phyloP scores from a whole-genome alignment of 2,888 invertebrate species.

The Pristionchus exspectatus region DNA sequence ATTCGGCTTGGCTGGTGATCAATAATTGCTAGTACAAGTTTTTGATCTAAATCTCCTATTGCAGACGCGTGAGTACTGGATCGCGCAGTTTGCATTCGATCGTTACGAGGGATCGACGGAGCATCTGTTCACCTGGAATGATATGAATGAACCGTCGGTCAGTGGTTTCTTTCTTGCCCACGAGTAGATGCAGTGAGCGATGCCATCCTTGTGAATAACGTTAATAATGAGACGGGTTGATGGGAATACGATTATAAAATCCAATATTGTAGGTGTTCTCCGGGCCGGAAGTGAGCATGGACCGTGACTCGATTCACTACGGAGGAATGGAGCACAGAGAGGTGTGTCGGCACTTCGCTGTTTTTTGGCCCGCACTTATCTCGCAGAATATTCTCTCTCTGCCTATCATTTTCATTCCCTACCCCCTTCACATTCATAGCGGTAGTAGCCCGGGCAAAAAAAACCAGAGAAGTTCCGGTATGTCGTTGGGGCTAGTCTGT shows the following conservation, averaged over 20 bases:
- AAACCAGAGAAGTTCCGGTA: no score
- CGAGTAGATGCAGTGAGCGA: no score
- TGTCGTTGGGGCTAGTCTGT: no score
- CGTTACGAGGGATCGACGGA: constrained; percentile 83
- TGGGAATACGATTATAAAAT: no score
- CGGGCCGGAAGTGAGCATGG: constrained; percentile 83
- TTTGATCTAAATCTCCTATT: background rate
- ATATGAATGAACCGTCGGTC: constrained; percentile 99
- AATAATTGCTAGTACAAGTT: background rate
- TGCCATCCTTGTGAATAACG: no score
- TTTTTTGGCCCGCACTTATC: no score
- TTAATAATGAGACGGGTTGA: background rate
- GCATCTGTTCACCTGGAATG: constrained; percentile 89
- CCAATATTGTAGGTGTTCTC: constrained; percentile 32
- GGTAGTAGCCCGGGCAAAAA: no score
- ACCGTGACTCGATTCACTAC: constrained; percentile 91
- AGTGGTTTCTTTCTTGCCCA: background rate
- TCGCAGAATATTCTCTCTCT: no score
- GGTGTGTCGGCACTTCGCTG: background rate
- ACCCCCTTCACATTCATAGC: no score
- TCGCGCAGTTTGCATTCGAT: constrained; percentile 84
- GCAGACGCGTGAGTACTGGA: constrained; percentile 86
- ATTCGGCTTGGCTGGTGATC: no score
- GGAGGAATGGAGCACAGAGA: constrained; percentile 56
- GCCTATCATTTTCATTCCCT: no score